Evolutionary conservation across 2,113 vertebrate species (phyloP), one percentile per base, ranked within the genome.

Genomic region (Centrocercus urophasianus): DNA sequence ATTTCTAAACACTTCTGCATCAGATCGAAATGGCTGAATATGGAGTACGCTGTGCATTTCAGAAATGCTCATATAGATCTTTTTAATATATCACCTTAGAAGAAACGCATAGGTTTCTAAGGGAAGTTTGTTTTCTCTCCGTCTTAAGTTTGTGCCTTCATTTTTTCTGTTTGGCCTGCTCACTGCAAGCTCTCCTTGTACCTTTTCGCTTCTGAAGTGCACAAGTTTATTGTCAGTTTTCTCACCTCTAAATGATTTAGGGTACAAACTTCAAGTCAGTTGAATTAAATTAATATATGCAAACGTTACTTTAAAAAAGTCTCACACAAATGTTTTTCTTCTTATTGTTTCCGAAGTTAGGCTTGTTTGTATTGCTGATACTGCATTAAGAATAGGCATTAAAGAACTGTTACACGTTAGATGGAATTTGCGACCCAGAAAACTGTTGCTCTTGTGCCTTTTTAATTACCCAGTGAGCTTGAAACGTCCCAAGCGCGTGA

Each of bases 231-330:
- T 74, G 45, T 30, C 36, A n/a, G 10, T 83, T 86, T 90, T 89
- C 52, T 90, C 43, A 77, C 70, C 61, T 83, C 80, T 77, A 42
- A 95, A 54, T 90, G 86, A 78, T 67, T 90, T 84, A 67, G 87
- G 43, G 59, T 88, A 76, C 67, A 61, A 91, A 47, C 15, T 83
- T 71, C 7, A 81, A 86, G 16, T 18, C 78, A 52, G 86, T 71
- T 50, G 56, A 86, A 75, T 83, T 64, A 74, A 61, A 60, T 89
- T 45, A 79, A 30, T 14, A 79, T 75, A 54, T 16, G 18, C 48
- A 87, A 32, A 72, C 91, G n/a, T 54, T 64, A 72, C 34, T 56
- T 57, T 4, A 13, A 13, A 79, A 40, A 34, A 78, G 52, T 14
- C 60, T 65, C 89, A 42, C 52, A 30, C 28, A 6, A 4, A 2